Base-by-base conservation (phyloP, 2,113 vertebrate genomes). In the Gallinago undulata region DNA sequence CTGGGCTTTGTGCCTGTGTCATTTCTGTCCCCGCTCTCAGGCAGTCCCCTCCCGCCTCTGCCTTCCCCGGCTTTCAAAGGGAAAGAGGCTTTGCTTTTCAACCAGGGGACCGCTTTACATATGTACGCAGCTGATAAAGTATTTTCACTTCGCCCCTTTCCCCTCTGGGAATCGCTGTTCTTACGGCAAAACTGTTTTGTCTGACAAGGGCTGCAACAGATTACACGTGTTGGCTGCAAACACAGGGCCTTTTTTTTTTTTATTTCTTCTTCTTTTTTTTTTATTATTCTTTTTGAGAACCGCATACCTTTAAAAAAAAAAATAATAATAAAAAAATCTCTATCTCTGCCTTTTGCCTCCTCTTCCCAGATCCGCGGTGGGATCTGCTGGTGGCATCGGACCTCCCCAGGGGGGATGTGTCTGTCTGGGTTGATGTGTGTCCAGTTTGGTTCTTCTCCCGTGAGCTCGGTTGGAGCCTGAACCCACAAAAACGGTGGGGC, bases 81-180 rank as follows among this genome's bases (percentile, higher is more conserved):
- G 90, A 91, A 93, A 91, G 93, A 77, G 75, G 91, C 96, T 89
- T 92, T 83, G 97, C 97, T 94, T 97, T 97, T 94, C 97, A 97
- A 33, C 94, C 87, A 80, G 66, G 16, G 64, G 87, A 86, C 96
- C 77, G 94, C 90, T 97, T 96, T 98, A 98, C 98, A 98, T 97
- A 70, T 98, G 98, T 98, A 97, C 90, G 80, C 19, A 57, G 92
- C 98, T 98, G 98, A 98, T 98, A 98, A 97, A 98, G 96, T 97
- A 97, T 97, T 97, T 97, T 97, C 97, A 55, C 97, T 93, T 97
- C 81, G 19, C 96, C 97, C 97, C 96, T 92, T 94, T 93, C 96
- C 97, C 97, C 97, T 88, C 28, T 91, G 97, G 97, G 97, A 98
- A 96, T 96, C 13, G 35, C 96, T 93, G 93, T 96, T 96, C 97